Conservation (phyloP, 1,140 invertebrate genomes). For the Hylaeus anthracinus region DNA sequence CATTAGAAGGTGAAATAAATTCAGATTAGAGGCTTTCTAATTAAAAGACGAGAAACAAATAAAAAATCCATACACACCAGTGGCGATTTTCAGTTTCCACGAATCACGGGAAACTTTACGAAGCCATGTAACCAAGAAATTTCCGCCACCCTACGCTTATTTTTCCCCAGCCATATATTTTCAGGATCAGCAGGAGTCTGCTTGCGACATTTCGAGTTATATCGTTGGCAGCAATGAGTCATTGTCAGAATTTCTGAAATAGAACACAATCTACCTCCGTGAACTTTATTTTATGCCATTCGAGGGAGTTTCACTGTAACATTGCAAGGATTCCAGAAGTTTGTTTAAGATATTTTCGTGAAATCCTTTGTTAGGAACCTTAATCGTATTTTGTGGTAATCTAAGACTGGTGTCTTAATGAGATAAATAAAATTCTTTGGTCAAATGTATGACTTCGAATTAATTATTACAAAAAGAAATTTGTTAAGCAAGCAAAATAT, state of each 20-base stretch:
- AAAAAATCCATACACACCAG: background rate
- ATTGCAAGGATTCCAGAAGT: background rate
- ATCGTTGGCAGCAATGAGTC: conserved; percentile 39
- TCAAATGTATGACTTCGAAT: no score
- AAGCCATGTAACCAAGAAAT: conserved; percentile 31
- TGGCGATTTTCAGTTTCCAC: conserved; percentile 17
- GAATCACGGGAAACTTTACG: conserved; percentile 16
- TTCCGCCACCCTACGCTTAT: conserved; percentile 7
- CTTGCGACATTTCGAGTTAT: conserved; percentile 40
- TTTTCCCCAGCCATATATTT: conserved; percentile 11
- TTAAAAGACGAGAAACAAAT: background rate
- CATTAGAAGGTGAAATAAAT: no score
- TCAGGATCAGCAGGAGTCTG: conserved; percentile 28
- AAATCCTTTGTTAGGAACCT: background rate
- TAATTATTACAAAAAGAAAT: no score
- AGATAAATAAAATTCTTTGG: no score
- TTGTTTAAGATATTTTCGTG: conserved; percentile 5
- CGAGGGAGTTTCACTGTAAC: background rate
- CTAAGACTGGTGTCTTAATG: no score
- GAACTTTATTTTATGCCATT: conserved; percentile 19
- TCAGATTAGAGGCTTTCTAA: background rate
- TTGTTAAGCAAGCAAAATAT: no score
- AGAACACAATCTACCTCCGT: conserved; percentile 7
- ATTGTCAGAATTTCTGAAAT: conserved; percentile 44
- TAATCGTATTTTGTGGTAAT: background rate